Base-by-base conservation (phyloP, 2,797 vertebrate species). In the Tokudaia tokunoshimensis region DNA sequence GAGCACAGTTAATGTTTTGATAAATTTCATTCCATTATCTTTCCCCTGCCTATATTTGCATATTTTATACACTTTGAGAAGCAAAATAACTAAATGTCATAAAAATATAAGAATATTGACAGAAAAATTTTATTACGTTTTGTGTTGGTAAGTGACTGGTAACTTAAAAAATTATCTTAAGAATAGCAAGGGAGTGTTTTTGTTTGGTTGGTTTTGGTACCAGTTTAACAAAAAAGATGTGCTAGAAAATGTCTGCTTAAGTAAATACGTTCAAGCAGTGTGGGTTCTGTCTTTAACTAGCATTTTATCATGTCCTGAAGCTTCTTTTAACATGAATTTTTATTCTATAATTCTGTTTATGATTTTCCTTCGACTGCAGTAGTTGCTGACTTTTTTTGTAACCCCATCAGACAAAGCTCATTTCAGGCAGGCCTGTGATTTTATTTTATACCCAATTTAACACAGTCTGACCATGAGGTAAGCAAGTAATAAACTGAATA, bases 271-370 rank as follows among this genome's bases (percentile, higher is more conserved):
- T 63, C 82, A 78, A 91, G 86, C 1, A 78, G 29, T 65, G 52
- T 57, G 10, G 29, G 44, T 61, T 92, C 44, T 67, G 15, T n/a
- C 47, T 85, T 92, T 78, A 82, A 70, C 24, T 80, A 84, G 24
- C 41, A 79, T 94, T 92, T 84, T 94, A 65, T 93, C 67, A 81
- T 37, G 19, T 87, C 41, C 70, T 59, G 96, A 93, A 92, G 81
- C 24, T 41, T 85, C 90, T 92, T 79, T 52, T 52, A 85, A 93
- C 82, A 90, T 78, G 44, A 37, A 34, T 59, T 93, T 95, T 83
- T 65, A 90, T 61, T 81, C 22, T 59, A n/a, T 59, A 96, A 72
- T 83, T 29, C 57, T 93, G 50, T 88, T 93, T 88, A 65, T 94
- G 37, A 91, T 87, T 95, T 63, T 91, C n/a, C 14, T 41, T 79